These are phyloP conservation scores for Pilophorus perplexus DNA, from an alignment of 2,888 invertebrate genomes.

Conservation along the genomic window DNA sequence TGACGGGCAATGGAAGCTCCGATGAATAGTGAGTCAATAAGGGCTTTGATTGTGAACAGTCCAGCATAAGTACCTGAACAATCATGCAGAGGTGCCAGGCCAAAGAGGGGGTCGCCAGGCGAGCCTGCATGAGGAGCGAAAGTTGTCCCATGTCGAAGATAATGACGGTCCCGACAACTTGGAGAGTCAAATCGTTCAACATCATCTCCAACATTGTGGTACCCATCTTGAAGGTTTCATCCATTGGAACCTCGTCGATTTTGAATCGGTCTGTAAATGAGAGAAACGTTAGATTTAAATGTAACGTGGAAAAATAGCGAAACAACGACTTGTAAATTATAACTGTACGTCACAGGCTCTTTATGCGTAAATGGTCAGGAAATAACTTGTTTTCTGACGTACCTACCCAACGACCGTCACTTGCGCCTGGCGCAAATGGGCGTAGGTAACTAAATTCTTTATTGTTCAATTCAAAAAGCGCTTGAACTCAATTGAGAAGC, in stretches of 20 bases:
- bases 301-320: too few relatives aligned
- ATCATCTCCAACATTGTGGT: slow-evolving; percentile 49
- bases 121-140: slow-evolving; percentile 48
- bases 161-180: slow-evolving; percentile 47
- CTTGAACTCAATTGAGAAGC: too few relatives aligned
- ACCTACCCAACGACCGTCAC: too few relatives aligned
- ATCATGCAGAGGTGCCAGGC: slow-evolving; percentile 49
- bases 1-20: background rate
- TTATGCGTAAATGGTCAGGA: too few relatives aligned
- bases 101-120: slow-evolving; percentile 47
- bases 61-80: slow-evolving; percentile 49
- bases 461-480: too few relatives aligned
- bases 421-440: too few relatives aligned
- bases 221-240: slow-evolving; percentile 48
- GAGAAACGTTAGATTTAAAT: too few relatives aligned
- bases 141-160: slow-evolving; percentile 48
- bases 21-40: too few relatives aligned
- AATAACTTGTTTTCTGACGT: too few relatives aligned
- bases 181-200: slow-evolving; percentile 48
- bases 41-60: background rate
- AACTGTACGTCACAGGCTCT: too few relatives aligned
- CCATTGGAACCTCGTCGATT: slow-evolving; percentile 46
- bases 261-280: slow-evolving; percentile 45
- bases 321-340: too few relatives aligned
- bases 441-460: too few relatives aligned